Percentiles rank a stretch among this genome's conserved stretches.
phyloP scores from a whole-genome alignment of 2,797 vertebrate genomes.

The Hippopotamyrus pictus region DNA sequence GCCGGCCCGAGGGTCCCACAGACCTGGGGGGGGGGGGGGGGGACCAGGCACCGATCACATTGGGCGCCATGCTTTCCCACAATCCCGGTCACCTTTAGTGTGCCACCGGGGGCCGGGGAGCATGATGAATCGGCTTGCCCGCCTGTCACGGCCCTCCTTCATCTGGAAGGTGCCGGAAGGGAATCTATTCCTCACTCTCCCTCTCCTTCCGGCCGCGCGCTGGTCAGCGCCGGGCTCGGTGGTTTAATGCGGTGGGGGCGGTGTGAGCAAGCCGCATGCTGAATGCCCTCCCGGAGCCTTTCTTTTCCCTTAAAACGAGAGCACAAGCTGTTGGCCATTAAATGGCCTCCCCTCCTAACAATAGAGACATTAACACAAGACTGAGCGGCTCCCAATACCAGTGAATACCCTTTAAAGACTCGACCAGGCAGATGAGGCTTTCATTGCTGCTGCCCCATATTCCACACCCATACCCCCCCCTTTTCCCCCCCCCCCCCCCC shows the following conservation, averaged over 20 bases:
- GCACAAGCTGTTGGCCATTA: constrained; percentile 65
- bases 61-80: constrained; percentile 64
- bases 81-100: constrained; percentile 65
- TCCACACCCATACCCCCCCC: constrained; percentile 41
- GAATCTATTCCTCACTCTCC: neutral
- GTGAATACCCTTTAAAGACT: constrained; percentile 51
- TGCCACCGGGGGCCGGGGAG: constrained; percentile 36
- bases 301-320: constrained; percentile 50
- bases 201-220: neutral
- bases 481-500: too few relatives aligned
- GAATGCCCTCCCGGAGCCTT: constrained; percentile 24
- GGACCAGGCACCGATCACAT: constrained; percentile 38
- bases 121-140: constrained; percentile 55
- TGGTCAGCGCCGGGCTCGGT: too few relatives aligned
- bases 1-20: neutral
- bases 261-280: constrained; percentile 27
- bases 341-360: constrained; percentile 54
- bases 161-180: neutral
- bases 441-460: constrained; percentile 56
- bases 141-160: constrained; percentile 37
- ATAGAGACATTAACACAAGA: constrained; percentile 72
- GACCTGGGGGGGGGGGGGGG: neutral
- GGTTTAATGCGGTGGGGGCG: neutral
- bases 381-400: constrained; percentile 62
- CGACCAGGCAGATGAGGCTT: constrained; percentile 60